Evolutionary conservation across 2,888 invertebrate species (phyloP), one percentile per base, ranked within the genome.

Genomic region (Agrochola macilenta): DNA sequence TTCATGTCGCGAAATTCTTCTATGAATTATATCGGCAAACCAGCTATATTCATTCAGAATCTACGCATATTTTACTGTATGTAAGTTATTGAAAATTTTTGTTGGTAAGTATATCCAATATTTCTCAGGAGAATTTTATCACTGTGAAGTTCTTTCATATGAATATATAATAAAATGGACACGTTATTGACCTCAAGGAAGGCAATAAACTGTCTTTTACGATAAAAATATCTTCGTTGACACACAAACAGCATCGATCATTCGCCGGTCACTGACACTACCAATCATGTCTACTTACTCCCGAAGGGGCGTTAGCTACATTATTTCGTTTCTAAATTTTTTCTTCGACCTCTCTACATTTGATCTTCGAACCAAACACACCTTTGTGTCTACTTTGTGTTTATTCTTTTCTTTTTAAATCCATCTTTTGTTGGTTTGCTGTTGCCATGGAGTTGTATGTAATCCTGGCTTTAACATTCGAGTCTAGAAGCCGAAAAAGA

Each of bases 181-280:
- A 69, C 26, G n/a, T 46, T 65, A 60, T 69, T 78, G 84, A 66
- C 58, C 81, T 70, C 35, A 39, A 9, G 46, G 35, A 57, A 70
- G 12, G 39, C 35, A 65, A 52, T 8, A 66, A 3, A 26, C 58
- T 52, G 69, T 74, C 7, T 14, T 39, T 57, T n/a, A 12, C 17
- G 43, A 46, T 60, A 54, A 71, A 70, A 80, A 71, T 58, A 58
- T 14, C 46, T 63, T 35, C 2, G 23, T 23, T 17, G 23, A 61
- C 30, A 58, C 20, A 66, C 35, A 12, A 12, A n/a, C 11, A 57
- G 5, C 52, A 71, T 68, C 58, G 35, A 71, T 71, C 63, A 52
- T 54, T 12, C 23, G 20, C n/a, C 49, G 63, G 82, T 58, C 76
- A 58, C 43, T 54, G 52, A 74, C 81, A 46, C 30, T 2, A 14